These are phyloP conservation scores for Erynnis tages DNA, from an alignment of 2,888 invertebrate species.

Conservation along the genomic window DNA sequence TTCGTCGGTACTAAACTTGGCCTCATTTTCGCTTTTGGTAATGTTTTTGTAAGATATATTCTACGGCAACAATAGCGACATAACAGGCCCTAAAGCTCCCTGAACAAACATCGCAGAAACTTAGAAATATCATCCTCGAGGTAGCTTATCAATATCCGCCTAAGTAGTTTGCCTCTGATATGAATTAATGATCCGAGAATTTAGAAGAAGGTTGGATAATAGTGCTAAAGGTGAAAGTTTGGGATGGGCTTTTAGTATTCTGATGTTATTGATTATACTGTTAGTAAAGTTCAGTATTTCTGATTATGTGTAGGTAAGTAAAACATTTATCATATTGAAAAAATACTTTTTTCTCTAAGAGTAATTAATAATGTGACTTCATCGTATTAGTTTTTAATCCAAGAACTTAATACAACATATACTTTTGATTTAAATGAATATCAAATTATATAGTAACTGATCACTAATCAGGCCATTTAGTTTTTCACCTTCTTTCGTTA, in stretches of 20 bases:
- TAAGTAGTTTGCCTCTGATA: slow-evolving; percentile 17
- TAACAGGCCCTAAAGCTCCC: slow-evolving; percentile 3
- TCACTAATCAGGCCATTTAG: too few species aligned
- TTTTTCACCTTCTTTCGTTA: too few species aligned
- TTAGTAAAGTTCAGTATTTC: not conserved
- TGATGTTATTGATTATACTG: not conserved
- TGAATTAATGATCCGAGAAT: slow-evolving; percentile 20
- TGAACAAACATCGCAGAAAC: slow-evolving; percentile 41
- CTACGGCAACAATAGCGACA: slow-evolving; percentile 4
- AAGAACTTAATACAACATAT: too few species aligned
- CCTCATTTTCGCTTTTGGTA: too few species aligned
- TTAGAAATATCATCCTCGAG: slow-evolving; percentile 48
- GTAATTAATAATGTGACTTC: too few species aligned
- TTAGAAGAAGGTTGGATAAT: slow-evolving; percentile 10
- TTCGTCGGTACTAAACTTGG: too few species aligned
- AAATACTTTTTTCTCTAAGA: too few species aligned
- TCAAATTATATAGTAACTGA: too few species aligned
- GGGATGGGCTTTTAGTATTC: slow-evolving; percentile 1
- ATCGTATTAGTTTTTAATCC: too few species aligned
- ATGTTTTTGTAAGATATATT: slow-evolving; percentile 3
- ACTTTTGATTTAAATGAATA: too few species aligned
- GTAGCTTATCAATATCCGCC: slow-evolving; percentile 25
- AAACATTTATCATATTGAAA: not conserved
- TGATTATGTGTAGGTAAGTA: not conserved
- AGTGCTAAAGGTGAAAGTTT: slow-evolving; percentile 4